Evolutionary conservation across 1,140 invertebrate genomes (phyloP).

Genomic region (Watersipora subatra): DNA sequence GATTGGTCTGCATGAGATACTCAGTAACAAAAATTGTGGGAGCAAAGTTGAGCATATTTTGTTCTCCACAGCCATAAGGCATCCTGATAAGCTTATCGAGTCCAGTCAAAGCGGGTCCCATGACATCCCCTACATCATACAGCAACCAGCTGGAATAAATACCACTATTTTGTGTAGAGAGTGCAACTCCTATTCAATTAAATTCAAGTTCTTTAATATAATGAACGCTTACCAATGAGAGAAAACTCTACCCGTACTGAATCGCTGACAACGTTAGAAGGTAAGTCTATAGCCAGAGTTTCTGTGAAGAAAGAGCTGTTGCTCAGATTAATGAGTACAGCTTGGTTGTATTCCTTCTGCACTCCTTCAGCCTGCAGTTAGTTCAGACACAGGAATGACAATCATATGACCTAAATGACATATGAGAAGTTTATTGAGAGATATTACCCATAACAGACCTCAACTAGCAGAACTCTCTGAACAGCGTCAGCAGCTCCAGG

Average conservation of each 20-base stretch:
- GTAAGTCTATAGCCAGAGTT: background rate
- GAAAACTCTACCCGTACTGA: background rate
- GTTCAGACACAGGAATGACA: too few species aligned
- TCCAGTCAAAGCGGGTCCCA: slow-evolving; percentile 26
- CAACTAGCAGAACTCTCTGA: slow-evolving; percentile 22
- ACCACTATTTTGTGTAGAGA: too few species aligned
- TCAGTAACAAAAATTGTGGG: slow-evolving; percentile 73
- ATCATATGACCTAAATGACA: background rate
- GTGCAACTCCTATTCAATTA: too few species aligned
- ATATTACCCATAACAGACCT: slow-evolving; percentile 14
- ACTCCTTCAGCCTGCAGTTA: slow-evolving; percentile 57
- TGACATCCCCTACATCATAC: slow-evolving; percentile 24
- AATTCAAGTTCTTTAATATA: too few species aligned
- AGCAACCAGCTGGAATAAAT: background rate
- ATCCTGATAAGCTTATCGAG: slow-evolving; percentile 53
- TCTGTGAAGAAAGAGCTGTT: slow-evolving; percentile 24
- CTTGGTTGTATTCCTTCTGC: slow-evolving; percentile 59
- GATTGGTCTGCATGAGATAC: slow-evolving; percentile 59
- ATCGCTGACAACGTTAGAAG: background rate
- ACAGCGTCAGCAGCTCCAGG: slow-evolving; percentile 27
- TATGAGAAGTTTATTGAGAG: background rate
- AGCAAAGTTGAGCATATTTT: slow-evolving; percentile 84
- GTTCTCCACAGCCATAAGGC: slow-evolving; percentile 83
- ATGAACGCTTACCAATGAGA: background rate
- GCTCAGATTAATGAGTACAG: slow-evolving; percentile 60